Base-by-base conservation (phyloP, 2,113 vertebrate species). In the Triplophysa siluroides region DNA sequence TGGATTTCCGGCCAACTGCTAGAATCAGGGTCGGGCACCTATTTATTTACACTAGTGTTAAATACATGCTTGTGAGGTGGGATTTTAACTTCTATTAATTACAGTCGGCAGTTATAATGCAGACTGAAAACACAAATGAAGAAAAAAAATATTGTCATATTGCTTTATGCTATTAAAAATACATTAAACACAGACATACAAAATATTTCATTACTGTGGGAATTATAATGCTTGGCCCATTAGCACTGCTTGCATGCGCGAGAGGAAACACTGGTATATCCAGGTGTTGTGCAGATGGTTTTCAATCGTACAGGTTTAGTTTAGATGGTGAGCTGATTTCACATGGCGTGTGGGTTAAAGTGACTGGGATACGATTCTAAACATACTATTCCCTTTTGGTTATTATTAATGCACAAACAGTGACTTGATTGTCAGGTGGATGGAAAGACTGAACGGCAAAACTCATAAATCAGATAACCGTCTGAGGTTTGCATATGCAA, bases 401-500 rank as follows among this genome's bases (percentile, higher is more conserved):
- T n/a, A 29, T 72, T 65, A 68, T 41, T 45, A 74, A 63, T 66
- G 38, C 56, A 45, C 5, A 43, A 47, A 56, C 60, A 26, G 21
- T 38, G 23, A 56, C 52, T 66, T 77, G 75, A 77, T 77, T 71
- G 52, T 13, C 67, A 52, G 72, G 78, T 62, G 18, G 83, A 79
- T 73, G 60, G 50, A 38, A 45, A 61, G 38, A 58, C 18, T 19
- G 18, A 76, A 83, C 78, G 50, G 41, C 64, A 47, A 63, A 62
- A 60, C 80, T 26, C 16, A 75, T 26, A 71, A 76, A 82, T 76
- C 83, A 82, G 83, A 84, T 79, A 76, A 66, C 75, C 5, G 7
- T 45, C 14, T 6, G 41, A 50, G 16, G 64, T 84, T 80, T 81
- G 79, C 64, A 81, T 81, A 84, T 84, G 79, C 83, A 84, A 81